Evolutionary conservation across 2,888 invertebrate species (phyloP).

Genomic region (Acleris literana): DNA sequence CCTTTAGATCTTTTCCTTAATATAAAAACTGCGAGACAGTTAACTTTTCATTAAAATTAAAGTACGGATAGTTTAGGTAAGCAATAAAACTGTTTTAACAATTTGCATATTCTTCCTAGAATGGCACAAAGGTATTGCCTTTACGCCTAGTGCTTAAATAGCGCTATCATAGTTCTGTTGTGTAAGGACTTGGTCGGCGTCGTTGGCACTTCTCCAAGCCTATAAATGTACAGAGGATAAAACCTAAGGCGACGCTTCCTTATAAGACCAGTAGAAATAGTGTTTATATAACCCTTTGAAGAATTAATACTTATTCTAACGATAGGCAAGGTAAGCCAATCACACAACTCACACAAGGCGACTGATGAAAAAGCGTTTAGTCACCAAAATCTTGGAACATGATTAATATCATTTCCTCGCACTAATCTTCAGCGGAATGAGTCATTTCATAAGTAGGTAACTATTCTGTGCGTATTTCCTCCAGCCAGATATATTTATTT

Average conservation of each 20-base stretch:
- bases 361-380: conserved; percentile 8
- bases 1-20: neutral
- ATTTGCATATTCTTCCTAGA: neutral
- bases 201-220: conserved; percentile 67
- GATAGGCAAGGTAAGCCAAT: conserved; percentile 3
- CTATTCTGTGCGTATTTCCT: conserved; percentile 9
- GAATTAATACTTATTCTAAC: neutral
- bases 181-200: conserved; percentile 53
- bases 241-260: conserved; percentile 60
- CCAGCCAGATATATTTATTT: neutral
- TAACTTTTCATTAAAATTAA: no score
- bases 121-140: conserved; percentile 15
- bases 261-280: conserved; percentile 43
- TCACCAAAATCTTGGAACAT: conserved; percentile 21
- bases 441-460: conserved; percentile 12
- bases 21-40: neutral
- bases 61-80: no score
- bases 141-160: conserved; percentile 26
- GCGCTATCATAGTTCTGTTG: conserved; percentile 43
- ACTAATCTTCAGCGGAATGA: conserved; percentile 14
- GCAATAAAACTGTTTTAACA: neutral
- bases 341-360: conserved; percentile 12
- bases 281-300: conserved; percentile 6
- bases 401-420: conserved; percentile 21
- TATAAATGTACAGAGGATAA: conserved; percentile 63